Conservation (phyloP, 2,888 invertebrate genomes). For the Odontomyia ornata region DNA sequence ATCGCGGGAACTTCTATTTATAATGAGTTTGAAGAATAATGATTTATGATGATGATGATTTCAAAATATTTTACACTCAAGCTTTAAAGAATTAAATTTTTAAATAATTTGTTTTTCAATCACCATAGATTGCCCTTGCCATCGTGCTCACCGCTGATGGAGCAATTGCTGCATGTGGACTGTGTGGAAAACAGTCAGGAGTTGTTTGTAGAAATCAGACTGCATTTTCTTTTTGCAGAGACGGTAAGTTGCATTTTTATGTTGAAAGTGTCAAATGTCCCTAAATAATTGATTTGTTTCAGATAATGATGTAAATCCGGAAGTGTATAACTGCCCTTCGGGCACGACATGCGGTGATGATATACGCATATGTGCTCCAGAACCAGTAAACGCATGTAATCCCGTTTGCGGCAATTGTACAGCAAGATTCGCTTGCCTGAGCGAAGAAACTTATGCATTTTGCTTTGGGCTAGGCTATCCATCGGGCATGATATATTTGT, state of each 20-base stretch:
- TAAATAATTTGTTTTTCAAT: neutral
- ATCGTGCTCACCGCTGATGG: neutral
- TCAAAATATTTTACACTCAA: neutral
- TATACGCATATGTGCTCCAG: neutral
- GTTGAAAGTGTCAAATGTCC: neutral
- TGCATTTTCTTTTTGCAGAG: conserved; percentile 20
- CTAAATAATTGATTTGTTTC: neutral
- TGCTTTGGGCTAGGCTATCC: conserved; percentile 33
- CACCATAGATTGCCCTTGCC: neutral
- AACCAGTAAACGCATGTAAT: neutral
- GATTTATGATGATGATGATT: neutral
- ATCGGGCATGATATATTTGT: neutral
- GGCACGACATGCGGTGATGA: conserved; percentile 26
- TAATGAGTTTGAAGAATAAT: neutral
- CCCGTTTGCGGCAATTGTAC: conserved; percentile 37
- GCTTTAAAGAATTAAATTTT: neutral
- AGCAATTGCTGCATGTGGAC: conserved; percentile 25
- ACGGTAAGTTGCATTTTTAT: neutral
- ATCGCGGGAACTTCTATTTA: too few relatives aligned
- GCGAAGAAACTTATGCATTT: conserved; percentile 32
- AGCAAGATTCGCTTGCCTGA: conserved; percentile 19
- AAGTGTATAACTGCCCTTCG: neutral
- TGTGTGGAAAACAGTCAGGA: neutral
- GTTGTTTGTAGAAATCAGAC: neutral
- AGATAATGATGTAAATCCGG: neutral